Evolutionary conservation across 2,113 vertebrate species (phyloP), one percentile per base, ranked within the genome.

Genomic region (Ophthalmolycus amberensis): DNA sequence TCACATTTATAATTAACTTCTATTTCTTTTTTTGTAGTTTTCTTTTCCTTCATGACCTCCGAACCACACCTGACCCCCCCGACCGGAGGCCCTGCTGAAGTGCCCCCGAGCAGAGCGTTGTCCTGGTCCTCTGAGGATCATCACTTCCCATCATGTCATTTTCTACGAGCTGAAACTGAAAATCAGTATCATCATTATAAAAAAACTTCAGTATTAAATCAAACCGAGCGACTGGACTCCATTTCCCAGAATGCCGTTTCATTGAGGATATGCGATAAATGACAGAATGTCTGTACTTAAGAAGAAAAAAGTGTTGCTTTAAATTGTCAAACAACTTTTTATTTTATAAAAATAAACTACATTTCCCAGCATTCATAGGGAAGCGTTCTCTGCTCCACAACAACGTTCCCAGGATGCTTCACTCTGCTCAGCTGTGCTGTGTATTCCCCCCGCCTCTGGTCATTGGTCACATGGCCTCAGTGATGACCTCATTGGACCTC

Each of bases 251-350:
- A 82, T 85, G 32, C 75, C 9, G 16, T 16, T 82, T 50, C 38
- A 0, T 25, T 66, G 38, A 71, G 60, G 34, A 46, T 22, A 0
- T 34, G 34, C 0, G 37, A n/a, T 54, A 1, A 32, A 77, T 69
- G 75, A 85, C 89, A 83, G 50, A 64, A 82, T 66, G 75, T 87
- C 68, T 89, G 82, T 83, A 79, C 77, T 87, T 77, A 32, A 32
- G 32, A 32, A 32, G 32, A 32, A 32, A 32, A 32, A 34, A 34
- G 34, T 34, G 34, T 34, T 34, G 34, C 34, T 34, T 34, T 34
- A 34, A 34, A 34, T 34, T 34, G 4, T 6, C 34, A 34, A 34
- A 34, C 3, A 34, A 5, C 5, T 5, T 34, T 34, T 6, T 34
- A 0, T 34, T 34, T 6, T 34, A 4, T 34, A 34, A 34, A 32